Conservation (phyloP, 2,113 vertebrate species). For the Ammodytes dubius region DNA sequence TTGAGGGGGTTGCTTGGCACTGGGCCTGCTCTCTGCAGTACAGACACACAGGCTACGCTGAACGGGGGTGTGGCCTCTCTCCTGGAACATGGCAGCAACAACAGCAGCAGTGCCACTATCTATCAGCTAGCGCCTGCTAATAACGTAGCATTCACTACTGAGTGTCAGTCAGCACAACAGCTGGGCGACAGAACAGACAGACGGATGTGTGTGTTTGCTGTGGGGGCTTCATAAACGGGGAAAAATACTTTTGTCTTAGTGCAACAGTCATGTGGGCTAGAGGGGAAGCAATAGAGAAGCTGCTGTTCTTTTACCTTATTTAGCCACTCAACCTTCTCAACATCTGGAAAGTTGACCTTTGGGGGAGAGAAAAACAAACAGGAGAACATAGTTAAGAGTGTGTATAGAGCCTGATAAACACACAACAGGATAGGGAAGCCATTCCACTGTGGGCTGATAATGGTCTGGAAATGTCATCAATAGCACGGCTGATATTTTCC, state of each 20-base stretch:
- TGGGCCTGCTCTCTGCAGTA: slow-evolving; percentile 67
- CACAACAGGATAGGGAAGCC: slow-evolving; percentile 32
- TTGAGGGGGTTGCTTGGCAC: slow-evolving; percentile 71
- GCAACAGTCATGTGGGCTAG: background rate
- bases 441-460: background rate
- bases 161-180: slow-evolving; percentile 70
- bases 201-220: slow-evolving; percentile 4
- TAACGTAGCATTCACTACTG: slow-evolving; percentile 8
- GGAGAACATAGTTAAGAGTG: background rate
- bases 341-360: slow-evolving; percentile 93
- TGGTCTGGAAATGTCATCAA: slow-evolving; percentile 26
- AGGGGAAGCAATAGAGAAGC: background rate
- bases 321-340: slow-evolving; percentile 94
- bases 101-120: slow-evolving; percentile 41
- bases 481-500: background rate
- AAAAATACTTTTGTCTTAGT: background rate
- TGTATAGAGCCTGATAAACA: slow-evolving; percentile 10
- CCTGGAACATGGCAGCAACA: slow-evolving; percentile 39
- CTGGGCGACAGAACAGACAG: slow-evolving; percentile 26
- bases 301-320: slow-evolving; percentile 88
- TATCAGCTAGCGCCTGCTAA: slow-evolving; percentile 38
- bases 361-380: slow-evolving; percentile 37
- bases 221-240: slow-evolving; percentile 13
- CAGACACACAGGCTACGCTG: slow-evolving; percentile 48
- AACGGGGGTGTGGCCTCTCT: slow-evolving; percentile 55